These are phyloP conservation scores for Formicarius rufipectus DNA, from an alignment of 2,113 vertebrate genomes.

Conservation along the genomic window DNA sequence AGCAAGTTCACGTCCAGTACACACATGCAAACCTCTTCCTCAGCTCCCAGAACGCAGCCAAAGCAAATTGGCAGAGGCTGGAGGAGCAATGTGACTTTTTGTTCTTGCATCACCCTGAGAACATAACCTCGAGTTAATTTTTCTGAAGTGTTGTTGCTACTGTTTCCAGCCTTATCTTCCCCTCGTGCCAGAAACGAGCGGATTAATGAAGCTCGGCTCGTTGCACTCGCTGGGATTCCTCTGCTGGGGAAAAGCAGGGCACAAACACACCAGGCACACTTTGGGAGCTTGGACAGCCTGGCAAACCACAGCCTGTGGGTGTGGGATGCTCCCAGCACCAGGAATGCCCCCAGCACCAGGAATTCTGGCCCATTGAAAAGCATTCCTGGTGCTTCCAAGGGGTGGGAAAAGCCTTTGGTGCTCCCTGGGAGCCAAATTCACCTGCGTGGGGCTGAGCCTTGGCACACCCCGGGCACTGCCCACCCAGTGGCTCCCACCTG, in stretches of 20 bases:
- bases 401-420: slow-evolving; percentile 34
- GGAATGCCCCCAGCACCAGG: slow-evolving; percentile 41
- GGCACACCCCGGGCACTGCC: slow-evolving; percentile 23
- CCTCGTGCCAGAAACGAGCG: slow-evolving; percentile 18
- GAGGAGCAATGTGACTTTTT: slow-evolving; percentile 57
- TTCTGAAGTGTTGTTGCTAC: slow-evolving; percentile 40
- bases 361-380: slow-evolving; percentile 17
- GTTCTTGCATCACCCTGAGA: slow-evolving; percentile 32
- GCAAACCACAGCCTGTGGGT: slow-evolving; percentile 51
- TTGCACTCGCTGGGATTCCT: not conserved
- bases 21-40: slow-evolving; percentile 40
- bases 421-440: slow-evolving; percentile 34
- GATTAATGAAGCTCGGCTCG: slow-evolving; percentile 44
- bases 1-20: slow-evolving; percentile 68
- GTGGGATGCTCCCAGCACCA: too few relatives aligned
- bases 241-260: not conserved
- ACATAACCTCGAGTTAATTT: slow-evolving; percentile 53
- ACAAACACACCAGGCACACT: not conserved
- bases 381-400: slow-evolving; percentile 48
- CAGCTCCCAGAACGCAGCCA: slow-evolving; percentile 39
- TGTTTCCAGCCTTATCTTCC: slow-evolving; percentile 38
- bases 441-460: not conserved
- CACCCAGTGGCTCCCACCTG: slow-evolving; percentile 29
- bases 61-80: slow-evolving; percentile 59
- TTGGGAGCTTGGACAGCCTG: not conserved